phyloP scores from a whole-genome alignment of 1,140 invertebrate species.

The Agrypnia vestita region DNA sequence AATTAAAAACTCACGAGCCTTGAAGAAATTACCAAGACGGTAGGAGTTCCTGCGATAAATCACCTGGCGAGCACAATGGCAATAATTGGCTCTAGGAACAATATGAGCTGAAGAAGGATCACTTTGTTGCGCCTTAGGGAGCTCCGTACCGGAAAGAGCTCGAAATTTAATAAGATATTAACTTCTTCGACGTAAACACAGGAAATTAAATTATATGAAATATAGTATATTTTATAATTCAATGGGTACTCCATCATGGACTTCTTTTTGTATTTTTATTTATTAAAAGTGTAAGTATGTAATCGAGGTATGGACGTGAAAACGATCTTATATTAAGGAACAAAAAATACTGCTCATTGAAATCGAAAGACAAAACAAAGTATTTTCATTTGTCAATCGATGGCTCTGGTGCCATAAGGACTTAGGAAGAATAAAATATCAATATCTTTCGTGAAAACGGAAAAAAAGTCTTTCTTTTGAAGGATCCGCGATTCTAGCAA shows the following conservation, averaged over 20 bases:
- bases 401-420: not conserved
- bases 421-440: too few relatives aligned
- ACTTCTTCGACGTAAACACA: not conserved
- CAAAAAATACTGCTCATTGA: too few relatives aligned
- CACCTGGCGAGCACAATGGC: not conserved
- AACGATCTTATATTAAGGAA: not conserved
- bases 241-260: not conserved
- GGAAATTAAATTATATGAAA: slow-evolving; percentile 4
- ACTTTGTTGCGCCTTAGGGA: not conserved
- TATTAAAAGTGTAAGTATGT: not conserved
- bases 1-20: slow-evolving; percentile 30
- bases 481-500: too few relatives aligned
- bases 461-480: too few relatives aligned
- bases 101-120: slow-evolving; percentile 17
- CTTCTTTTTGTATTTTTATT: not conserved
- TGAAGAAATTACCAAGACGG: slow-evolving; percentile 6
- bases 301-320: too few relatives aligned
- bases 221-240: not conserved
- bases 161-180: slow-evolving; percentile 14
- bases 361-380: too few relatives aligned
- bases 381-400: not conserved
- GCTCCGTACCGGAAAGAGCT: not conserved
- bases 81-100: not conserved
- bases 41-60: not conserved
- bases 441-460: too few relatives aligned